Conservation (phyloP, 1,140 invertebrate genomes). For the Eriosoma lanigerum region DNA sequence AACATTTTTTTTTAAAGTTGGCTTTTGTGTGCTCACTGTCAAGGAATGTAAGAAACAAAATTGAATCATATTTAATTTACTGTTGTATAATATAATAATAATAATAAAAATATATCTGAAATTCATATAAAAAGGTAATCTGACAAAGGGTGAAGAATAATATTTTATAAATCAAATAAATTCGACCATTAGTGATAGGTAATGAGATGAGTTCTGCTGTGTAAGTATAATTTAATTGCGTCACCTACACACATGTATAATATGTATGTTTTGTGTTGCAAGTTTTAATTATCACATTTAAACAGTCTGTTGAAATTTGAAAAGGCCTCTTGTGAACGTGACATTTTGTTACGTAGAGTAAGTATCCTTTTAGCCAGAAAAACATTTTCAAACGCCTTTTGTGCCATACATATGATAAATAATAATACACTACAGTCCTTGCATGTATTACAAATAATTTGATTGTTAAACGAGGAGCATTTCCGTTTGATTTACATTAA, state of each 20-base stretch:
- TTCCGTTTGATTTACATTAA: no score
- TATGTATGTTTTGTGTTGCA: background rate
- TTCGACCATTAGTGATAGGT: background rate
- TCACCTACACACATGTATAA: background rate
- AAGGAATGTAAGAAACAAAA: background rate
- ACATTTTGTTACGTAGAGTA: slow-evolving; percentile 3
- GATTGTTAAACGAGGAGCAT: background rate
- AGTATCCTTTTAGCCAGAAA: background rate
- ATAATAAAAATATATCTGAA: background rate
- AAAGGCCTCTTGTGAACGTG: background rate
- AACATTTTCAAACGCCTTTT: background rate
- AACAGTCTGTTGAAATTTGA: slow-evolving; percentile 12
- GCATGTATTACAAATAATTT: background rate
- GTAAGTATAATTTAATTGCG: background rate
- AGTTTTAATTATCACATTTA: slow-evolving; percentile 38
- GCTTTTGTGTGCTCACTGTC: no score
- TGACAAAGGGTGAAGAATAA: slow-evolving; percentile 13
- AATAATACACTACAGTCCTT: background rate
- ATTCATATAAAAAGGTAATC: background rate
- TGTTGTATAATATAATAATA: no score
- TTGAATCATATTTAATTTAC: background rate
- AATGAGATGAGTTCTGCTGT: background rate
- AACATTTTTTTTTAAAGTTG: no score
- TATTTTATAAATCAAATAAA: no score
- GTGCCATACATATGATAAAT: background rate